Evolutionary conservation across 2,113 vertebrate species (phyloP), one percentile per base, ranked within the genome.

Genomic region (Emydocephalus ijimae): DNA sequence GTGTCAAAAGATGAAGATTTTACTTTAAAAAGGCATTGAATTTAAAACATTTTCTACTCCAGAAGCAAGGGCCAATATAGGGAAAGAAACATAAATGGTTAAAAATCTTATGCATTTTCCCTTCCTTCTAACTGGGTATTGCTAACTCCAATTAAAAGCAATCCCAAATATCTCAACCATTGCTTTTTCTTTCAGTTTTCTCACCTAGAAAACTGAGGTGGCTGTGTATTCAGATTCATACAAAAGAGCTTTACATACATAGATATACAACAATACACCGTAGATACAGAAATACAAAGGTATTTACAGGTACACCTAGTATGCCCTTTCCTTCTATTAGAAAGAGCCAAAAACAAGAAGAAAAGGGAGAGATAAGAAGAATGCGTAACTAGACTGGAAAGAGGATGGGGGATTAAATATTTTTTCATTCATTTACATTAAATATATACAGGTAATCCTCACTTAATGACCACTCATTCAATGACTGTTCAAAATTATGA

Each of bases 1-100:
- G 11, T 91, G 91, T 94, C 88, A 93, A 93, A 87, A 39, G 74
- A 11, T 85, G 11, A 91, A 59, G 21, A 59, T 8, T 24, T 59
- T 59, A 59, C 21, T 59, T 59, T 24, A 59, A 59, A 59, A 24
- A 59, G 57, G 7, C 23, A 59, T 2, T 59, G 5, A 59, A 59
- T 59, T 57, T 23, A 24, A 57, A 91, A 85, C 29, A 64, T 64
- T 64, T 59, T 23, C 57, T 59, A 24, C 57, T 24, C 57, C 23
- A 59, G 21, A 59, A 59, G 21, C 57, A 59, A 59, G 6, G 24
- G 57, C 23, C 2, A 0, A 24, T 24, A 59, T 24, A 23, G 7
- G 23, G 57, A 59, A 59, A 59, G 57, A 59, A 9, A 59, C 23
- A 59, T 59, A 59, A 59, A 59, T 59, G 21, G 56, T 24, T 59